phyloP scores from a whole-genome alignment of 2,888 invertebrate genomes.

The Dichetophora obliterata region DNA sequence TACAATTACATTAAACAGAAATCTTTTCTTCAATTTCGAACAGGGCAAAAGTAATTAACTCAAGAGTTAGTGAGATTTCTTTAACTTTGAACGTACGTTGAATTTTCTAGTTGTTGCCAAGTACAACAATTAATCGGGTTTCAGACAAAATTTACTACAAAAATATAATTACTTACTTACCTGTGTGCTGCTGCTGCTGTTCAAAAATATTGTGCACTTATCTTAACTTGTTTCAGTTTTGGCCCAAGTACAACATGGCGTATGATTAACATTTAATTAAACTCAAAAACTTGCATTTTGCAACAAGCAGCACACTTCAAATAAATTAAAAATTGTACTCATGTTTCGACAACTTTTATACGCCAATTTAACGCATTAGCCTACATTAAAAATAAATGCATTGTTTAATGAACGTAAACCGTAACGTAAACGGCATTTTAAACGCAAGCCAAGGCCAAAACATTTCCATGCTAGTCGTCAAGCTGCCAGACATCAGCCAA shows the following conservation, averaged over 20 bases:
- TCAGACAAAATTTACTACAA: neutral
- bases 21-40: no score
- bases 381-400: conserved; percentile 29
- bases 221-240: neutral
- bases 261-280: conserved; percentile 8
- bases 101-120: no score
- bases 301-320: conserved; percentile 1
- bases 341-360: conserved; percentile 12
- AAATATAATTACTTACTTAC: neutral
- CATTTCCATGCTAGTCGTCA: neutral
- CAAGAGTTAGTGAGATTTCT: no score
- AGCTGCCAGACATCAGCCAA: neutral
- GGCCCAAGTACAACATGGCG: neutral
- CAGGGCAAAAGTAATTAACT: no score
- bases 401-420: conserved; percentile 26
- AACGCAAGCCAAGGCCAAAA: conserved; percentile 23
- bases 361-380: conserved; percentile 29
- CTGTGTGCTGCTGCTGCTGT: no score
- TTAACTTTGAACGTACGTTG: no score
- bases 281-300: neutral
- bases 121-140: neutral
- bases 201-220: no score
- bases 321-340: neutral
- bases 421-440: conserved; percentile 26
- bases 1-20: no score